Conservation (phyloP, 2,113 vertebrate species). For the Protobothrops flavoviridis region DNA sequence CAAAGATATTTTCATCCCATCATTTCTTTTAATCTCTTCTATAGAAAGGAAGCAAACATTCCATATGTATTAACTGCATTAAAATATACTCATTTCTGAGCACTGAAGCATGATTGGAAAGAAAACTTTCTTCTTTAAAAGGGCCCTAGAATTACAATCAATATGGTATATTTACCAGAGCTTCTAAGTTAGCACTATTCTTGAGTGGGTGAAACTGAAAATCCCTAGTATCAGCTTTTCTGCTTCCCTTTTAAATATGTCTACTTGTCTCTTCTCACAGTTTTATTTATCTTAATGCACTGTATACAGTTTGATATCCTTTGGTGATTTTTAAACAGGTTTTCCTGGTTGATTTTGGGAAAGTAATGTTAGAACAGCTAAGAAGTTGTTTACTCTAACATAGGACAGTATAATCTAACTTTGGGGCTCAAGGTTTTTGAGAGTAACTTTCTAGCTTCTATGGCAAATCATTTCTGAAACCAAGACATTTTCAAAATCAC, state of each 20-base stretch:
- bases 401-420: not conserved
- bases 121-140: not conserved
- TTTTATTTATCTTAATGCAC: not conserved
- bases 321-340: not conserved
- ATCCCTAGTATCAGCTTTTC: conserved; percentile 23
- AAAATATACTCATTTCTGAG: not conserved
- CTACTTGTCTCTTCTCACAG: not conserved
- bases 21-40: not conserved
- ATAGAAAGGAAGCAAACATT: not conserved
- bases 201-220: not conserved
- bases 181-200: not conserved
- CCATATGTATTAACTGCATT: not conserved
- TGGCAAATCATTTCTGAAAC: not conserved
- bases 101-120: not conserved
- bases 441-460: not conserved
- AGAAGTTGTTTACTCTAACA: not conserved
- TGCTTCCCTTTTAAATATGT: conserved; percentile 14
- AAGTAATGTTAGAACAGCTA: not conserved
- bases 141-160: not conserved
- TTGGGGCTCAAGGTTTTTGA: not conserved
- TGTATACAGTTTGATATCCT: not conserved
- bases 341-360: not conserved
- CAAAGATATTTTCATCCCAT: not conserved
- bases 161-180: not conserved
- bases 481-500: not conserved